Conservation (phyloP, 2,113 vertebrate genomes). For the Siniperca knerii region DNA sequence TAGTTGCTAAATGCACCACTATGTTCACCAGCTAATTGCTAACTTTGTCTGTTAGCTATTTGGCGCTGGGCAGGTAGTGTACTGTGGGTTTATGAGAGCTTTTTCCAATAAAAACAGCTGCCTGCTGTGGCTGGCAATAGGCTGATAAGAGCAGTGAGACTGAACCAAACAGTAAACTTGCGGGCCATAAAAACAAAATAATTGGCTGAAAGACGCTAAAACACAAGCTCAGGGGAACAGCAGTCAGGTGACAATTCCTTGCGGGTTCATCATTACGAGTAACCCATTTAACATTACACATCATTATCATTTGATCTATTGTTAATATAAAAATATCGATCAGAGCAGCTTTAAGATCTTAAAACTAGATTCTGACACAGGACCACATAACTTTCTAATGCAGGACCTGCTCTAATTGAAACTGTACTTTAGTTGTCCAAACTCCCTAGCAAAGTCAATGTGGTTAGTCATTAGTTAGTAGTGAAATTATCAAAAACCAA, state of each 20-base stretch:
- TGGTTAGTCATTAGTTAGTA: neutral
- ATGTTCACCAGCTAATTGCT: too few relatives aligned
- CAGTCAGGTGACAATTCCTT: too few relatives aligned
- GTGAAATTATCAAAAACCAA: neutral
- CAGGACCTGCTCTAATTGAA: neutral
- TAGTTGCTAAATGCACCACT: too few relatives aligned
- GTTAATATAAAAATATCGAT: neutral
- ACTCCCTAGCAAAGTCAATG: neutral
- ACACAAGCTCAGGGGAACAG: neutral
- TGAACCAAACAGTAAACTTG: neutral
- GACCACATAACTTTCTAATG: neutral
- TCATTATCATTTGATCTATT: neutral
- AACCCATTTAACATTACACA: neutral
- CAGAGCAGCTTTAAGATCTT: neutral
- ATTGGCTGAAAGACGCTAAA: neutral
- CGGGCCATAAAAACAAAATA: neutral
- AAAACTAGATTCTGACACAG: neutral
- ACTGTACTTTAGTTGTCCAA: neutral
- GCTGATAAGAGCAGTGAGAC: neutral
- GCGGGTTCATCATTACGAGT: neutral
- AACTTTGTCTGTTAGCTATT: too few relatives aligned
- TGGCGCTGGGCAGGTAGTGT: neutral
- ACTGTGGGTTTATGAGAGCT: neutral
- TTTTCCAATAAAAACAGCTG: too few relatives aligned
- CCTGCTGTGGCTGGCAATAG: neutral